Base-by-base conservation (phyloP, 2,797 vertebrate species). In the Muscicapa striata region DNA sequence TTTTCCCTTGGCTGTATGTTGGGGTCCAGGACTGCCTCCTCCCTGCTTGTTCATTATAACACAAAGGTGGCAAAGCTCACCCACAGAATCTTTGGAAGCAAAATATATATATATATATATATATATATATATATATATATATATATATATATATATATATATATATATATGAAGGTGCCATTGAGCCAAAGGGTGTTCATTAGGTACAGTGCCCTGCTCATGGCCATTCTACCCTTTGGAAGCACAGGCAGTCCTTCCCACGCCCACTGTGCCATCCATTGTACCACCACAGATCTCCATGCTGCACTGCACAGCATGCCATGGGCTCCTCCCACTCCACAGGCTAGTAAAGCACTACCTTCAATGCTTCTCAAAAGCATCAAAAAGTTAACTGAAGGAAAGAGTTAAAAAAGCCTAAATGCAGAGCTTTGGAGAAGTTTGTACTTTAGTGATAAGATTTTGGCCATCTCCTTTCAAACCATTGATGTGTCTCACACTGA, bases 101-200 rank as follows among this genome's bases (percentile, higher is more conserved):
- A 82, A 82, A 87, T 21, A 6, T 36, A 36, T 66, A 81, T 9
- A 15, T 19, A n/a, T 6, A 16, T 20, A 81, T 66, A 84, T 9
- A 8, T 36, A 36, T 46, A 18, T 22, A 45, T 6, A 23, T 15
- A 86, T 66, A 81, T 9, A 15, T 19, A n/a, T 6, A 16, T 20
- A 81, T 66, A 84, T 9, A 9, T 36, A 36, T 36, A 9, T 48
- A 18, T 22, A 45, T 6, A 23, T 15, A 86, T 66, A 84, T 9
- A 15, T 19, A n/a, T 6, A 20, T 20, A 81, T 66, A 84, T 9
- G 10, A 61, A 84, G 0, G 0, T 20, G 38, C 16, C 41, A 32
- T 3, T 76, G 59, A 63, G 21, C 26, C 49, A 49, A 62, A 45
- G 32, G 21, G 15, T 32, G 18, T 21, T 66, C 24, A 46, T 29